phyloP scores from a whole-genome alignment of 1,140 invertebrate genomes.

The Teleopsis dalmanni region DNA sequence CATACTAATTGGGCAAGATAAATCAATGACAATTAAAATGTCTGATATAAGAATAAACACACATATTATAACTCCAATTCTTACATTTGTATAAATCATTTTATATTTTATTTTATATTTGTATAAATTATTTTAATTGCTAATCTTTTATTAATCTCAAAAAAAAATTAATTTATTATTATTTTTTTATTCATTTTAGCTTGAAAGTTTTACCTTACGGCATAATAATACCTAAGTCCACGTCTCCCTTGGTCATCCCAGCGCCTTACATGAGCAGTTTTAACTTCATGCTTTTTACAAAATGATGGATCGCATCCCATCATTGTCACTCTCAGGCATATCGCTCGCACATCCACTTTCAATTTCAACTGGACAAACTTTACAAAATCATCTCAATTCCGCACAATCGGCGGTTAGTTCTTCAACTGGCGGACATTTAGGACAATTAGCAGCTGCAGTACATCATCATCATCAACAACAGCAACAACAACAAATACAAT shows the following conservation, averaged over 20 bases:
- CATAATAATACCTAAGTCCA: no score
- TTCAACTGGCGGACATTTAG: slow-evolving; percentile 26
- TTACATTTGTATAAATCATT: no score
- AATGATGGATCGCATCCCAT: slow-evolving; percentile 46
- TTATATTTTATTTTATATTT: no score
- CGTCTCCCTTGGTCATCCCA: not conserved
- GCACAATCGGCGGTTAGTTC: slow-evolving; percentile 10
- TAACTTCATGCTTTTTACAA: slow-evolving; percentile 15
- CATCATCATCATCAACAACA: slow-evolving; percentile 35
- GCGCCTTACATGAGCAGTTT: not conserved
- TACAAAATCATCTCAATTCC: slow-evolving; percentile 14
- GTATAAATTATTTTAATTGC: no score
- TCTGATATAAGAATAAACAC: no score
- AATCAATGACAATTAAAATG: no score
- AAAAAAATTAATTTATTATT: no score
- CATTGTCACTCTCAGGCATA: slow-evolving; percentile 41
- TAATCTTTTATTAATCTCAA: no score
- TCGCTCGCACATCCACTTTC: slow-evolving; percentile 41
- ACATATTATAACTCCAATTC: no score
- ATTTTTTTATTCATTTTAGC: no score
- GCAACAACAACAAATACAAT: slow-evolving; percentile 16
- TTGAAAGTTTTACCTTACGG: no score
- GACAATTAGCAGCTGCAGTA: slow-evolving; percentile 30
- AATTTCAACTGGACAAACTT: slow-evolving; percentile 14
- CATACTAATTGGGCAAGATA: no score